Conservation (phyloP, 1,140 invertebrate genomes). For the Pogonognathellus flavescens region DNA sequence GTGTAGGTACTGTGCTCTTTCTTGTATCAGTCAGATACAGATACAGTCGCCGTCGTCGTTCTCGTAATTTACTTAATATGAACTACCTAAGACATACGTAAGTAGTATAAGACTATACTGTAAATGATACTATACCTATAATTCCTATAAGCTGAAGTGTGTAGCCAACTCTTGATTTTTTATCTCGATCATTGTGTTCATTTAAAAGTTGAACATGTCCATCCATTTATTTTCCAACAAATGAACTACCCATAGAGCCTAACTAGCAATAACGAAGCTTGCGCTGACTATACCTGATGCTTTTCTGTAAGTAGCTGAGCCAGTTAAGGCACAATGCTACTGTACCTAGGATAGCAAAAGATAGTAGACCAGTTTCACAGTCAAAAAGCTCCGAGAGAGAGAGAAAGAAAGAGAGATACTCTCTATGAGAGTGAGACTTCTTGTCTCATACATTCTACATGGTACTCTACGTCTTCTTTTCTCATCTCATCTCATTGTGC, state of each 20-base stretch:
- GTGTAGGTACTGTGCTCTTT: not conserved
- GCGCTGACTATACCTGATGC: not conserved
- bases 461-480: not conserved
- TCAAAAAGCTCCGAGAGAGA: conserved; percentile 7
- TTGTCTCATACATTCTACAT: conserved; percentile 25
- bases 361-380: conserved; percentile 38
- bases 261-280: not conserved
- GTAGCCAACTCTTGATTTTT: not conserved
- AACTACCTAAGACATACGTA: too few relatives aligned
- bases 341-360: conserved; percentile 9
- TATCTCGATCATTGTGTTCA: conserved; percentile 13
- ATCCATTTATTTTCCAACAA: conserved; percentile 50
- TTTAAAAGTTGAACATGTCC: conserved; percentile 47
- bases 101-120: too few relatives aligned
- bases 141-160: not conserved
- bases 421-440: not conserved
- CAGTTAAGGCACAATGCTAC: too few relatives aligned
- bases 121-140: not conserved
- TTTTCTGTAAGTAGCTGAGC: too few relatives aligned
- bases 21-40: not conserved
- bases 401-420: not conserved
- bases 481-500: conserved; percentile 15
- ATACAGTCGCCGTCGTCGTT: too few relatives aligned
- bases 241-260: conserved; percentile 27
- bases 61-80: too few relatives aligned